Percentiles rank a stretch among this genome's conserved stretches.
phyloP scores from a whole-genome alignment of 2,888 invertebrate species.

The Doris montereyensis region DNA sequence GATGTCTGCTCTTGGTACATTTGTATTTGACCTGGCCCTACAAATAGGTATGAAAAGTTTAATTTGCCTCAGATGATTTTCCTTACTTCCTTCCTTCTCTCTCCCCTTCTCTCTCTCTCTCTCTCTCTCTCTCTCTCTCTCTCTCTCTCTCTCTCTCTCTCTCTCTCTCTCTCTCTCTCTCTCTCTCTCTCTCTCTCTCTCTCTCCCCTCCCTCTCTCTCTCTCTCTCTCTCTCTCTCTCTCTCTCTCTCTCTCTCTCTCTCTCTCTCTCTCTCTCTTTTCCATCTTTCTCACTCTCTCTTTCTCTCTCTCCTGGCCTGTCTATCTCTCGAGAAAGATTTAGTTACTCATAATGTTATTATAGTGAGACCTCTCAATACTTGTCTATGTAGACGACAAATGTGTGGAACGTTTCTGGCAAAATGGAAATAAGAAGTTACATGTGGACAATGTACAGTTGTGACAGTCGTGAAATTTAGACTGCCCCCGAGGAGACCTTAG shows the following conservation, averaged over 20 bases:
- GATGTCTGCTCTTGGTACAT: constrained; percentile 34
- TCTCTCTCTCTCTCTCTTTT: background rate
- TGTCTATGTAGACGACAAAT: too few relatives aligned
- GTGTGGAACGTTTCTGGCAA: too few relatives aligned
- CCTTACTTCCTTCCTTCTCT: background rate
- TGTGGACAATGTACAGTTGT: too few relatives aligned
- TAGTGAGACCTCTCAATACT: too few relatives aligned
- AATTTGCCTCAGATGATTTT: background rate
- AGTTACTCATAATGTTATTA: too few relatives aligned
- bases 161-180: background rate
- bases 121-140: background rate
- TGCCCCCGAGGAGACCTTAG: too few relatives aligned
- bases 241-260: constrained; percentile 1
- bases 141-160: background rate
- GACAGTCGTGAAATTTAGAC: too few relatives aligned
- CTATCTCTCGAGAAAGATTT: too few relatives aligned
- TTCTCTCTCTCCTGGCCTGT: background rate
- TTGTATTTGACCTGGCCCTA: constrained; percentile 35
- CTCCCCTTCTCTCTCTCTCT: background rate
- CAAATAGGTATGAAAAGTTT: constrained; percentile 12
- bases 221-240: background rate
- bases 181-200: background rate
- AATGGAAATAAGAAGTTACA: too few relatives aligned
- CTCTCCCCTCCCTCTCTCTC: background rate
- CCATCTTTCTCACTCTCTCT: too few relatives aligned